Evolutionary conservation across 53 echinoderm and acorn worm genomes (phyloP).

Genomic region (Temnopleurus reevesii): DNA sequence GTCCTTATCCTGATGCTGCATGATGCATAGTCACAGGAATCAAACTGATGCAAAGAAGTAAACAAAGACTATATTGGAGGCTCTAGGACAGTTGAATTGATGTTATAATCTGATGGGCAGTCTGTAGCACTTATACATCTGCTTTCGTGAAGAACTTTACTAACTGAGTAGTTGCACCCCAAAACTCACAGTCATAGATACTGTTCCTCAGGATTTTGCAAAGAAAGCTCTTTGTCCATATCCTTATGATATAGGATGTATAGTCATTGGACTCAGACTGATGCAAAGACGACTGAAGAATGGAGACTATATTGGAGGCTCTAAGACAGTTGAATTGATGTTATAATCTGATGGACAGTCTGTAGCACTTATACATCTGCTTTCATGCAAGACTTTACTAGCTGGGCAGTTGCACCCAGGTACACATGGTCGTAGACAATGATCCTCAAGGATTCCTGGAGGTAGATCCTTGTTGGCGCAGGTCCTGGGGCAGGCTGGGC

Average conservation of each 20-base stretch:
- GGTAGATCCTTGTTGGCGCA: slow-evolving; percentile 83
- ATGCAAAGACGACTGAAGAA: no score
- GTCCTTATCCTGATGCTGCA: no score
- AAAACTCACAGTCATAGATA: no score
- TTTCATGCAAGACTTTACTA: slow-evolving; percentile 78
- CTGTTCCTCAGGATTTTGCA: no score
- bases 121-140: slow-evolving; percentile 68
- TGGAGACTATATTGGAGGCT: slow-evolving; percentile 47
- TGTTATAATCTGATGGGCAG: slow-evolving; percentile 73
- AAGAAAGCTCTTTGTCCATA: no score
- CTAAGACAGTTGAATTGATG: slow-evolving; percentile 73
- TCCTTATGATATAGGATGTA: no score
- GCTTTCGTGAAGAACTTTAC: slow-evolving; percentile 70
- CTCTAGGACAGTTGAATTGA: slow-evolving; percentile 68
- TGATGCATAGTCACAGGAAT: no score
- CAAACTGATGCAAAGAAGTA: no score
- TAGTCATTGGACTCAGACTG: no score
- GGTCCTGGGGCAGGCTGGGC: slow-evolving; percentile 84
- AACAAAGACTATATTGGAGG: no score
- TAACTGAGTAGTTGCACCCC: no score
- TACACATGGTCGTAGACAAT: slow-evolving; percentile 77
- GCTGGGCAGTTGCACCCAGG: slow-evolving; percentile 91
- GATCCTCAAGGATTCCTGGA: slow-evolving; percentile 63
- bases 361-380: slow-evolving; percentile 68
- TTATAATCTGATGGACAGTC: slow-evolving; percentile 76